phyloP scores from a whole-genome alignment of 92 coral and sea anemone species.

The Galaxea fascicularis region DNA sequence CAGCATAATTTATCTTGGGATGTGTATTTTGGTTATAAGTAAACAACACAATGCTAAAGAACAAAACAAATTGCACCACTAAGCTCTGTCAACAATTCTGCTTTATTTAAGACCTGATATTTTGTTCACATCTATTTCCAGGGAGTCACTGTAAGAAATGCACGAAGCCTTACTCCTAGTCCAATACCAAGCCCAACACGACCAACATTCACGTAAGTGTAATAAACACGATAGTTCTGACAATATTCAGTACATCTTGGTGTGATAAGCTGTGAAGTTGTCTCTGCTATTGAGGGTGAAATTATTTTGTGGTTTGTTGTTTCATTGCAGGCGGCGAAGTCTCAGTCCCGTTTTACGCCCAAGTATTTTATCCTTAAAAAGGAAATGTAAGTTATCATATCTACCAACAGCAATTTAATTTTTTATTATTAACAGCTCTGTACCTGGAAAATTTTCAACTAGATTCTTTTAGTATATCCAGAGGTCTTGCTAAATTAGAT shows the following conservation, averaged over 20 bases:
- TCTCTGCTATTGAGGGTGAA: neutral
- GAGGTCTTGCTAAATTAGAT: no score
- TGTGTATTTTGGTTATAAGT: no score
- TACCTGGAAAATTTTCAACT: no score
- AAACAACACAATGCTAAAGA: no score
- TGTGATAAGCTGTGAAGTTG: no score
- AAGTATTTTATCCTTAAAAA: constrained; percentile 86
- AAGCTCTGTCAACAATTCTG: neutral
- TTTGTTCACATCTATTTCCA: constrained; percentile 16
- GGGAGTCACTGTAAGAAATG: constrained; percentile 69
- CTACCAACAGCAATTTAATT: neutral
- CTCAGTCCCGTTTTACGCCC: constrained; percentile 93
- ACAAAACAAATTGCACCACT: no score
- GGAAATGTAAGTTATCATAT: constrained; percentile 80
- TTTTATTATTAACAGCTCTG: no score
- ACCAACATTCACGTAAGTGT: constrained; percentile 69
- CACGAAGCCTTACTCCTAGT: constrained; percentile 95
- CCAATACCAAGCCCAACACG: constrained; percentile 99
- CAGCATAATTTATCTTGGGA: no score
- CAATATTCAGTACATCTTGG: no score
- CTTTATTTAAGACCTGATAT: neutral
- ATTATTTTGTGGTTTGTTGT: neutral
- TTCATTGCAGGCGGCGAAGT: constrained; percentile 79
- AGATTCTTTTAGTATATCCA: no score
- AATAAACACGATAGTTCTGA: no score